phyloP scores from a whole-genome alignment of 1,140 invertebrate species.

The Alviniconcha marisindica region DNA sequence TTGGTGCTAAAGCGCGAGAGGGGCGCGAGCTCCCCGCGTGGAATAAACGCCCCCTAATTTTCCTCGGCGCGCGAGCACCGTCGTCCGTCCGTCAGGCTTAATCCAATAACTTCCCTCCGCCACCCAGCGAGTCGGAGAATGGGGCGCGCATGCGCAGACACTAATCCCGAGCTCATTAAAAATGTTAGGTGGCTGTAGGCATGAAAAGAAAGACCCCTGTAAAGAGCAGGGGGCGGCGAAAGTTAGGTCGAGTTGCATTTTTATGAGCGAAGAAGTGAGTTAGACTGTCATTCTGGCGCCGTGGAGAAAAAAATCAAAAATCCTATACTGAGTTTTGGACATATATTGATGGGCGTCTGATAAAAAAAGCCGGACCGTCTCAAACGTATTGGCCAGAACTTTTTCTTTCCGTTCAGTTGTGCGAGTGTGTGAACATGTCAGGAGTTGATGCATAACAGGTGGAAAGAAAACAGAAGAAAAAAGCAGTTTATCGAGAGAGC shows the following conservation, averaged over 20 bases:
- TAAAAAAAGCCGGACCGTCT: neutral
- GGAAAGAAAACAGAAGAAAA: no score
- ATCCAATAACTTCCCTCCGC: constrained; percentile 11
- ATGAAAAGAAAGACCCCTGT: neutral
- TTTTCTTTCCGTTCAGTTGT: no score
- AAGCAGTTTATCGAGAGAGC: no score
- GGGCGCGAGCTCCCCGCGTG: constrained; percentile 20
- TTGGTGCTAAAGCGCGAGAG: constrained; percentile 18
- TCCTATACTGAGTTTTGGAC: neutral
- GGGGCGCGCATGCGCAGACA: neutral
- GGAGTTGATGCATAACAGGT: no score
- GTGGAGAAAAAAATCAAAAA: no score
- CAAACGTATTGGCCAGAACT: no score
- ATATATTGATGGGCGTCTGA: neutral
- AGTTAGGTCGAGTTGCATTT: constrained; percentile 15
- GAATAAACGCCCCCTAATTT: constrained; percentile 32
- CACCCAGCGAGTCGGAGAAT: neutral
- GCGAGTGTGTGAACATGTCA: no score
- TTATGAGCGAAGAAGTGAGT: neutral
- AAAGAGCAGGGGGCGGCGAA: constrained; percentile 21
- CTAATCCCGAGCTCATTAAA: constrained; percentile 16
- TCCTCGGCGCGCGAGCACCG: neutral
- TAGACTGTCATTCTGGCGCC: no score
- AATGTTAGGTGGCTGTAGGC: neutral
- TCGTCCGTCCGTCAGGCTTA: constrained; percentile 12